phyloP scores from a whole-genome alignment of 2,888 invertebrate species.

The Cosmia pyralina region DNA sequence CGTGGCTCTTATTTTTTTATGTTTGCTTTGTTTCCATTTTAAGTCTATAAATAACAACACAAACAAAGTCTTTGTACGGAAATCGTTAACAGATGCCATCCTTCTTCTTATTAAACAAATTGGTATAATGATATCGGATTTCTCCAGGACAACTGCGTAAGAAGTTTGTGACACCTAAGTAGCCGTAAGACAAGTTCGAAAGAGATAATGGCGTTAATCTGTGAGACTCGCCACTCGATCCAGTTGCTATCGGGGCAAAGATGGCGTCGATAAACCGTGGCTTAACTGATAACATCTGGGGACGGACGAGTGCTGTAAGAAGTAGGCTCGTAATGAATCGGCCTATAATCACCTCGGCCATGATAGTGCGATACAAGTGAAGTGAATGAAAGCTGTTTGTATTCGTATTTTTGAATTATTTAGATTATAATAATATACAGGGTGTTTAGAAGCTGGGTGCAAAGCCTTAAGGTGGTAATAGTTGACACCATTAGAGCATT shows the following conservation, averaged over 20 bases:
- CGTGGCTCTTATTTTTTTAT: neutral
- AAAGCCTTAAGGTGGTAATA: too few species aligned
- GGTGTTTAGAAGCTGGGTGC: too few species aligned
- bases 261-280: slow-evolving; percentile 80
- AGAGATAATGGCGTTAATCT: slow-evolving; percentile 83
- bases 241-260: slow-evolving; percentile 71
- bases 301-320: slow-evolving; percentile 64
- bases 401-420: too few species aligned
- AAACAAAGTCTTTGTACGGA: neutral
- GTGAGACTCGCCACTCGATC: slow-evolving; percentile 76
- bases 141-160: slow-evolving; percentile 66
- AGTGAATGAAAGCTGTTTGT: neutral
- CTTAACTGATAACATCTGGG: slow-evolving; percentile 78
- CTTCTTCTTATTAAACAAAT: slow-evolving; percentile 52
- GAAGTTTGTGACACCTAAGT: slow-evolving; percentile 76
- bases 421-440: neutral
- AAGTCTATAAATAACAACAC: neutral
- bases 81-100: neutral
- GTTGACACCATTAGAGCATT: too few species aligned
- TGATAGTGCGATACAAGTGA: slow-evolving; percentile 19
- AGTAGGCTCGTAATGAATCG: slow-evolving; percentile 62
- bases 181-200: slow-evolving; percentile 78
- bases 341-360: slow-evolving; percentile 45
- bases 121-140: slow-evolving; percentile 55
- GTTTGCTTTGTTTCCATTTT: neutral